These are phyloP conservation scores for Cherax destructor DNA, from an alignment of 1,140 invertebrate genomes.

Conservation along the genomic window DNA sequence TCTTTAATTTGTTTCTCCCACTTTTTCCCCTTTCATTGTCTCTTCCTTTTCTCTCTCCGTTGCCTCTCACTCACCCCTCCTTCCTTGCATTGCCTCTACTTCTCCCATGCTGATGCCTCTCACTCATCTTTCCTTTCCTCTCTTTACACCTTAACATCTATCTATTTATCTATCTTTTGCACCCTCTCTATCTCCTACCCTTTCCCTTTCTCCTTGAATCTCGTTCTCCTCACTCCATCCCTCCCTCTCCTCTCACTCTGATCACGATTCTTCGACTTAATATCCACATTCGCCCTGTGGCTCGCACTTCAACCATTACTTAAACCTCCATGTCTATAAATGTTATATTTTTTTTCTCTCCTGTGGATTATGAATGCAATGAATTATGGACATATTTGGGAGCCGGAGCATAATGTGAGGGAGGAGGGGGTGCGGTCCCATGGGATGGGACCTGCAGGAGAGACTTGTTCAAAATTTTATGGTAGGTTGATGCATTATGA, in stretches of 20 bases:
- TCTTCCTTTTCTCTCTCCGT: too few relatives aligned
- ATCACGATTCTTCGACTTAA: background rate
- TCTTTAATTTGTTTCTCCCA: too few relatives aligned
- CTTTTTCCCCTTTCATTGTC: too few relatives aligned
- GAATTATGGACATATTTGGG: conserved; percentile 5
- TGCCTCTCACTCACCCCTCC: too few relatives aligned
- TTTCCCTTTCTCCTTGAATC: background rate
- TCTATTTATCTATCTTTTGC: too few relatives aligned
- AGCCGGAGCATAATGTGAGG: background rate
- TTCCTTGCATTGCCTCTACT: too few relatives aligned
- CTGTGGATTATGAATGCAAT: conserved; percentile 11
- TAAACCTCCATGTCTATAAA: background rate
- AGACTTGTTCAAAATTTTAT: background rate
- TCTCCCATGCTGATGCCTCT: background rate
- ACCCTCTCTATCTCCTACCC: too few relatives aligned
- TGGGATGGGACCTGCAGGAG: background rate
- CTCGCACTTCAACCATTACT: background rate
- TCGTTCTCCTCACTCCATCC: background rate
- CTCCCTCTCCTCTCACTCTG: background rate
- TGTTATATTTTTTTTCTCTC: background rate
- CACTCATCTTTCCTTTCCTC: background rate
- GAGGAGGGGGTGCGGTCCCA: background rate
- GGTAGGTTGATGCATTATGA: background rate
- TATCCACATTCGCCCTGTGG: background rate
- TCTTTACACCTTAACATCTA: background rate